phyloP scores from a whole-genome alignment of 2,888 invertebrate genomes.

The Zele albiditarsus region DNA sequence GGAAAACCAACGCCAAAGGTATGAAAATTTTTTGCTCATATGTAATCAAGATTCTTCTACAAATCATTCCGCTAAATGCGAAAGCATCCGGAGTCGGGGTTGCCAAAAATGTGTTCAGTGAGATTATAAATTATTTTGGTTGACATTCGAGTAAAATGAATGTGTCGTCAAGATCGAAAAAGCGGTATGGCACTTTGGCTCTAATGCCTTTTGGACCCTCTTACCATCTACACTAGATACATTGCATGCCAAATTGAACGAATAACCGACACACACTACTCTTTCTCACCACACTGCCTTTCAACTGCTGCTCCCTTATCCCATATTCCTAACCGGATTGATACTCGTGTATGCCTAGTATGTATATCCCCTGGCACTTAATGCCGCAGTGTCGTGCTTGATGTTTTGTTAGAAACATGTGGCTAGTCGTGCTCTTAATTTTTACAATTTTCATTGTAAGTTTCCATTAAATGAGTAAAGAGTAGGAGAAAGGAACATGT shows the following conservation, averaged over 20 bases:
- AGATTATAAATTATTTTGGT: conserved; percentile 17
- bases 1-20: conserved; percentile 86
- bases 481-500: background rate
- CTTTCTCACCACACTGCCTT: conserved; percentile 4
- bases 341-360: conserved; percentile 52
- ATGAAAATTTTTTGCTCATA: conserved; percentile 51
- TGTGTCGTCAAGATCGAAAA: conserved; percentile 30
- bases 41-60: background rate
- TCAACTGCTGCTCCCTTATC: conserved; percentile 56
- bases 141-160: conserved; percentile 31
- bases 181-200: conserved; percentile 41
- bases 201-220: conserved; percentile 35
- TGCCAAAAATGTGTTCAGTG: conserved; percentile 3
- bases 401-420: conserved; percentile 59
- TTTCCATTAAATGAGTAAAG: conserved; percentile 38
- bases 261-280: conserved; percentile 33
- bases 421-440: conserved; percentile 59
- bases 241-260: conserved; percentile 60
- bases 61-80: background rate
- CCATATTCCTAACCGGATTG: conserved; percentile 60
- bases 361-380: conserved; percentile 48
- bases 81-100: background rate
- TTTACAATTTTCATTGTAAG: conserved; percentile 58
- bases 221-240: conserved; percentile 54
- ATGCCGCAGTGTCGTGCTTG: conserved; percentile 57